Base-by-base conservation (phyloP, 2,888 invertebrate species). In the Spodoptera exigua region DNA sequence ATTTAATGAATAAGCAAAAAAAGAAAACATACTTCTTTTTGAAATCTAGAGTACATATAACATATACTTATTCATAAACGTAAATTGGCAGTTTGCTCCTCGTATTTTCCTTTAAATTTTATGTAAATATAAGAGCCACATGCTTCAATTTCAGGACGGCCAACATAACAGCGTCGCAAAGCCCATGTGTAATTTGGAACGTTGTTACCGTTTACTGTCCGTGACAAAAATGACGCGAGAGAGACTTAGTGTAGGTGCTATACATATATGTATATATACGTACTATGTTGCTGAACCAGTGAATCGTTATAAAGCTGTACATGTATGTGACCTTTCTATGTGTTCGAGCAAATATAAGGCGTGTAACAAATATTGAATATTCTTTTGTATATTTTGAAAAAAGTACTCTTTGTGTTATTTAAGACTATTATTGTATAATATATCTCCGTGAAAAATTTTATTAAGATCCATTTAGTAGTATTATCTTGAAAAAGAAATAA, bases 171-270 rank as follows among this genome's bases (percentile, higher is more conserved):
- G 44, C 14, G 18, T 44, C 57, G 61, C 46, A 69, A 68, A 58
- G 61, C 69, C 48, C 66, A 58, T 44, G 59, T 65, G 67, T 74
- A 74, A 77, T 74, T 75, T 75, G 17, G 61, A 43, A 51, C 40
- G 49, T 44, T 73, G 65, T 76, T 61, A 49, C 21, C 61, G 55
- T 66, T 73, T 76, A 72, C 65, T 44, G 69, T 48, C 68, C 66
- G 63, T 73, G 63, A 70, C 61, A 70, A 74, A 76, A 76, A 63
- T 61, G 54, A 66, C 58, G 44, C 46, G 35, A 32, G 37, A 14
- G 53, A 39, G 62, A 73, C 73, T 76, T 21, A 60, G 44, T 37
- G 44, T 43, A 17, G 18, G 41, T 52, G 48, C 54, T 46, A 36
- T 16, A 46, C 46, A 47, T 40, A 60, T 49, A 34, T 13, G 49